Evolutionary conservation across 2,797 vertebrate genomes (phyloP).

Genomic region (Brachyrhaphis roseni): DNA sequence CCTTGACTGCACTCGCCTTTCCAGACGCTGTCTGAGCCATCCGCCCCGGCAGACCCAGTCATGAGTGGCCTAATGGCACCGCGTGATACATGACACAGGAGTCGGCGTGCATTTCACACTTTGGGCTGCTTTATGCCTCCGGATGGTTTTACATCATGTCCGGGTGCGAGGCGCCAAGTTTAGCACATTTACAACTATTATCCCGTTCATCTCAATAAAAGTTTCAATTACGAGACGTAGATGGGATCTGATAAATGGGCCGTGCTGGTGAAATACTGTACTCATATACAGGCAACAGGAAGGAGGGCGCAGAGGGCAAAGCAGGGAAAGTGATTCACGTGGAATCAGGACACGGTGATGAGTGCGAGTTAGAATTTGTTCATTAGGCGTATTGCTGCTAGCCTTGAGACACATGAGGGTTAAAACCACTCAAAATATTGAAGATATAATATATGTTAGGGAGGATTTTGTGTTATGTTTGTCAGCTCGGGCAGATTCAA

Average conservation of each 20-base stretch:
- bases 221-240: slow-evolving; percentile 72
- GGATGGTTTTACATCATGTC: slow-evolving; percentile 67
- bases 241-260: slow-evolving; percentile 73
- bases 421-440: slow-evolving; percentile 37
- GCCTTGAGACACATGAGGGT: background rate
- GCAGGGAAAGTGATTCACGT: slow-evolving; percentile 41
- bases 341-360: slow-evolving; percentile 32
- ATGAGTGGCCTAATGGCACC: slow-evolving; percentile 50
- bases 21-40: slow-evolving; percentile 8
- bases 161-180: slow-evolving; percentile 48
- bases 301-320: slow-evolving; percentile 9
- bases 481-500: slow-evolving; percentile 26
- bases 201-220: slow-evolving; percentile 77
- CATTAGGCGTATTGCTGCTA: slow-evolving; percentile 36
- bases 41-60: slow-evolving; percentile 23
- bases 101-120: slow-evolving; percentile 60
- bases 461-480: slow-evolving; percentile 22
- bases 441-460: slow-evolving; percentile 35
- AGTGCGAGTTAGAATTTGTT: slow-evolving; percentile 23
- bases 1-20: slow-evolving; percentile 38
- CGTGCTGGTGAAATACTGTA: slow-evolving; percentile 63
- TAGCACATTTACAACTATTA: slow-evolving; percentile 74
- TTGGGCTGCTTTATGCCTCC: slow-evolving; percentile 62
- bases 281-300: slow-evolving; percentile 32
- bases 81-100: slow-evolving; percentile 54